Percentiles rank a stretch among this genome's conserved stretches.
Conservation (phyloP, 53 echinoderm and acorn worm species). For the Holothuria leucospilota region DNA sequence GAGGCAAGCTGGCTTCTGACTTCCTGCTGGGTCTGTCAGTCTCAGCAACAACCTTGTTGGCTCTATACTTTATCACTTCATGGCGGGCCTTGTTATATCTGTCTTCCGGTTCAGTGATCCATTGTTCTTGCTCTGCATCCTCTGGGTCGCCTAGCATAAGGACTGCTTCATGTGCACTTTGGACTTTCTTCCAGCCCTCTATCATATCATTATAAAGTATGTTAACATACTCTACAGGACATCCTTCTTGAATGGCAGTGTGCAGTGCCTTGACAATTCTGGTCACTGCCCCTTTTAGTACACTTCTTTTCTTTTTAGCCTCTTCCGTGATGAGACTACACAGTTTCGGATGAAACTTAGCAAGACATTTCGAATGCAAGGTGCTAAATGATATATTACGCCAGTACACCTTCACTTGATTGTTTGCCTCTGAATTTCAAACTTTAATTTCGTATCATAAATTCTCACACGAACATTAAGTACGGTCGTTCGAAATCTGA, state of each 20-base stretch:
- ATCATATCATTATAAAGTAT: neutral
- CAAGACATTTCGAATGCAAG: no score
- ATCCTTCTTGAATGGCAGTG: neutral
- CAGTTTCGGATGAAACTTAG: no score
- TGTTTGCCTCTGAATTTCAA: no score
- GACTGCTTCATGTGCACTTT: constrained; percentile 17
- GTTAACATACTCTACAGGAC: neutral
- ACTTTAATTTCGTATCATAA: no score
- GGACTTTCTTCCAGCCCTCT: neutral
- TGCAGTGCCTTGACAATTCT: neutral
- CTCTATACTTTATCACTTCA: neutral
- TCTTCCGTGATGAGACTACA: neutral
- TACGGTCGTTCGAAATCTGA: no score
- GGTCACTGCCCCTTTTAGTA: neutral
- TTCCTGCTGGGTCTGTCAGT: neutral
- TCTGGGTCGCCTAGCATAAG: constrained; percentile 18
- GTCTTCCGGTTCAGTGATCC: constrained; percentile 6
- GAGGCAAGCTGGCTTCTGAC: neutral
- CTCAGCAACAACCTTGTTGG: neutral
- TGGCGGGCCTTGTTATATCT: neutral
- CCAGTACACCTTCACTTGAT: no score
- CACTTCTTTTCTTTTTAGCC: constrained; percentile 12
- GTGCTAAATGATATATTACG: no score
- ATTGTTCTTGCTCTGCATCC: constrained; percentile 1
- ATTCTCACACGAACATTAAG: no score